Percentiles rank a stretch among this genome's conserved stretches.
Conservation (phyloP, 1,140 invertebrate species). For the Drusus annulatus region DNA sequence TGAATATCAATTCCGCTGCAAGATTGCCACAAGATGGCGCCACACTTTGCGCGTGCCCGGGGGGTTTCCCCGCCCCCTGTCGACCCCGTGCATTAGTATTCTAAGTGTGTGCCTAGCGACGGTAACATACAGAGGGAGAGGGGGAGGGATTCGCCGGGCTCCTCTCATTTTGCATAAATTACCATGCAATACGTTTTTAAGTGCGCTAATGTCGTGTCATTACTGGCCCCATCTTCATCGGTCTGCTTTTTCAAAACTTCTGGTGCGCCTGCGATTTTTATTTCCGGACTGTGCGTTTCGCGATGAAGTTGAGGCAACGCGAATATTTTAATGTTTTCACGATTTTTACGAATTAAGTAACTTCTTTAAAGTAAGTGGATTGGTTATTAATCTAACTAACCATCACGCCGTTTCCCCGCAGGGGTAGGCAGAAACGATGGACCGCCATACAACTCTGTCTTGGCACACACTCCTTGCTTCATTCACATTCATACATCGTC, state of each 20-base stretch:
- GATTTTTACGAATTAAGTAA: no score
- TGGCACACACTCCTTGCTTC: no score
- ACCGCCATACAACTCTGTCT: no score
- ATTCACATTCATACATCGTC: no score
- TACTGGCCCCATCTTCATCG: slow-evolving; percentile 6
- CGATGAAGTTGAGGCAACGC: no score
- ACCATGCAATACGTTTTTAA: slow-evolving; percentile 44
- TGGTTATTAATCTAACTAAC: no score
- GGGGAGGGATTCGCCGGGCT: not conserved
- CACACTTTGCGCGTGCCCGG: not conserved
- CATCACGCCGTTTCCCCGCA: no score
- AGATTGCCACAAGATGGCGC: not conserved
- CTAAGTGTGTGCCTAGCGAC: not conserved
- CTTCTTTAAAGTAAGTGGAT: no score
- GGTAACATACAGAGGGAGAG: not conserved
- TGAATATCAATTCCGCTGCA: slow-evolving; percentile 11
- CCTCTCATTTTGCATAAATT: slow-evolving; percentile 38
- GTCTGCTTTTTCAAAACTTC: not conserved
- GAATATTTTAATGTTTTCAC: no score
- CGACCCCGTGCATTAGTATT: slow-evolving; percentile 29
- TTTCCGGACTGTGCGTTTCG: no score
- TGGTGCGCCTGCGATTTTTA: no score
- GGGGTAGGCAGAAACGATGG: no score
- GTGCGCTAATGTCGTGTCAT: slow-evolving; percentile 12
- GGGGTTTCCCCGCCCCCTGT: not conserved